Evolutionary conservation across 2,888 invertebrate species (phyloP).

Genomic region (Acleris literana): DNA sequence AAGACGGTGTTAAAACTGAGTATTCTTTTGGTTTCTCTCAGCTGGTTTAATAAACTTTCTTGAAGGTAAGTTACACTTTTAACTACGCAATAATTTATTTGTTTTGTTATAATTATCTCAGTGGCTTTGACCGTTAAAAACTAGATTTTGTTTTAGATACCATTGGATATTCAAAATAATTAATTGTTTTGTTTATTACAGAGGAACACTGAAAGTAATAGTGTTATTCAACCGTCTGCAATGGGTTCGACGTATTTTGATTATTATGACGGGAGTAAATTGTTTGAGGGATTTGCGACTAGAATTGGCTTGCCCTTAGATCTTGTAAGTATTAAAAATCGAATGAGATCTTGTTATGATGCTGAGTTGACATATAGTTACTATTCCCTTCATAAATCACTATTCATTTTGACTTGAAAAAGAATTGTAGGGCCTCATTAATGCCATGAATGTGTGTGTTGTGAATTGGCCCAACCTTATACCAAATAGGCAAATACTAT

Average conservation of each 20-base stretch:
- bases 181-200: constrained; percentile 25
- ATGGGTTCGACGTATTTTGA: constrained; percentile 65
- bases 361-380: constrained; percentile 13
- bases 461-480: no score
- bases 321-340: constrained; percentile 84
- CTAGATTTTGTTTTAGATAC: no score
- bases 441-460: no score
- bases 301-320: constrained; percentile 89
- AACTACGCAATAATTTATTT: no score
- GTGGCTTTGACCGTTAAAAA: no score
- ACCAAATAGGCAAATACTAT: no score
- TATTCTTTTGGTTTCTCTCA: no score
- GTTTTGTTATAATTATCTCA: no score
- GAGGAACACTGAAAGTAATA: constrained; percentile 21
- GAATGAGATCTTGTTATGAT: neutral
- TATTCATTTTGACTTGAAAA: constrained; percentile 3
- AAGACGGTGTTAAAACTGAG: no score
- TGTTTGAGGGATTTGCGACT: constrained; percentile 87
- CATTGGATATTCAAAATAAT: neutral
- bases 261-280: constrained; percentile 88
- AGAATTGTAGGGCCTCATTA: neutral
- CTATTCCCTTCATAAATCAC: constrained; percentile 15
- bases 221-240: constrained; percentile 13
- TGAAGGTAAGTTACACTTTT: no score
- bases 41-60: no score